These are phyloP conservation scores for Andrena chrysosceles DNA, from an alignment of 2,888 invertebrate genomes.

Conservation along the genomic window DNA sequence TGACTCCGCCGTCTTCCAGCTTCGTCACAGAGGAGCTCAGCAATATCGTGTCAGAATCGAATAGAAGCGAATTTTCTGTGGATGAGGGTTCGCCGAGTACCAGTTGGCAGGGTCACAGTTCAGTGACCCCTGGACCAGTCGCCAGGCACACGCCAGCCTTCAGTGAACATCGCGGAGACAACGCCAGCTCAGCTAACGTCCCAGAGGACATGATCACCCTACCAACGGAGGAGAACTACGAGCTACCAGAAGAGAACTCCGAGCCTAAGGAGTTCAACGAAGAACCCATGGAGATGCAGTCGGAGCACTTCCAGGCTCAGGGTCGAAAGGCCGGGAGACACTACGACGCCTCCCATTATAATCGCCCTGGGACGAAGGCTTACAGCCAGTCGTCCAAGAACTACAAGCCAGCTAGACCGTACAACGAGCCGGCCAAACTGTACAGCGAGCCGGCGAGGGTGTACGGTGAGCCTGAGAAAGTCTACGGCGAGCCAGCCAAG, in stretches of 20 bases:
- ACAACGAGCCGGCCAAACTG: constrained; percentile 86
- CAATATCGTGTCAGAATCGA: constrained; percentile 86
- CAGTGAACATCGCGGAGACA: constrained; percentile 1
- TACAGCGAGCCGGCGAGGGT: constrained; percentile 87
- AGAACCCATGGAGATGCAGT: constrained; percentile 76
- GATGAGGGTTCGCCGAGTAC: constrained; percentile 87
- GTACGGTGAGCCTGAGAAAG: constrained; percentile 87
- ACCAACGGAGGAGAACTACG: constrained; percentile 79
- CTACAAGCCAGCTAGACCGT: constrained; percentile 87
- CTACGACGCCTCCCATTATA: constrained; percentile 84
- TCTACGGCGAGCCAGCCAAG: constrained; percentile 88
- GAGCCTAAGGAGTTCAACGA: constrained; percentile 78
- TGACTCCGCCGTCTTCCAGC: constrained; percentile 72
- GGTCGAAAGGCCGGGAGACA: constrained; percentile 85
- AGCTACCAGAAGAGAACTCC: constrained; percentile 75
- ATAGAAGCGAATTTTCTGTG: constrained; percentile 87
- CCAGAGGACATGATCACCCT: constrained; percentile 70
- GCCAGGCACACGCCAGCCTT: constrained; percentile 35
- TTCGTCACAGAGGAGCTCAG: constrained; percentile 84
- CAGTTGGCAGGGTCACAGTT: constrained; percentile 78
- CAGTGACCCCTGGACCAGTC: constrained; percentile 75
- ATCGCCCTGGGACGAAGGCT: constrained; percentile 85
- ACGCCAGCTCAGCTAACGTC: constrained; percentile 11
- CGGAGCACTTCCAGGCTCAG: constrained; percentile 81
- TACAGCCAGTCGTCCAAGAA: constrained; percentile 86